A percentile compares a stretch with the other conserved stretches of the same genome.
These are phyloP conservation scores for Drosophila sechellia DNA, from an alignment of 1,140 invertebrate species.

Conservation along the genomic window DNA sequence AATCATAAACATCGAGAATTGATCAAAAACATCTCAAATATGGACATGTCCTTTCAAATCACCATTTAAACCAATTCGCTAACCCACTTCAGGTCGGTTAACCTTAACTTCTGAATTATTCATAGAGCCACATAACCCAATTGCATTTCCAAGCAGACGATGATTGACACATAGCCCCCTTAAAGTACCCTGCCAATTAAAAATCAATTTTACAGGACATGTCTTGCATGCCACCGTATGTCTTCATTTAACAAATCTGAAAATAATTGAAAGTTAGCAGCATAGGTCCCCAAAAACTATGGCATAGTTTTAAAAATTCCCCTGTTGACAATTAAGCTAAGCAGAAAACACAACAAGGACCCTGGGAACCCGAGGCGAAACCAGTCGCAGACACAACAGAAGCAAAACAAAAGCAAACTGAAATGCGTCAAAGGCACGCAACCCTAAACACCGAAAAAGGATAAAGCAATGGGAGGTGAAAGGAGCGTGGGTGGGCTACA, in stretches of 20 bases:
- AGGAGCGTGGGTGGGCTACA: constrained; percentile 4
- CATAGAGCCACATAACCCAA: constrained; percentile 27
- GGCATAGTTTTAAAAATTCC: constrained; percentile 75
- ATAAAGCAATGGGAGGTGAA: constrained; percentile 2
- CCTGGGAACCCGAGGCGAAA: constrained; percentile 27
- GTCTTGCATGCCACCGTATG: not conserved
- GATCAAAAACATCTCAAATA: not conserved
- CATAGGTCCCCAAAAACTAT: constrained; percentile 69
- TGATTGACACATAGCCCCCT: constrained; percentile 57
- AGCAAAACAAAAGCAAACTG: constrained; percentile 38
- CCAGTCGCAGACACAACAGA: constrained; percentile 40
- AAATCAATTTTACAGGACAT: constrained; percentile 65
- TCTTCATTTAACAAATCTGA: constrained; percentile 77
- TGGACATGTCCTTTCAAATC: not conserved
- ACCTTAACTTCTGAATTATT: constrained; percentile 28
- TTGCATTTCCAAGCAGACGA: constrained; percentile 54
- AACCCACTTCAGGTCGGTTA: constrained; percentile 10
- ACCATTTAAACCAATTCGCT: not conserved
- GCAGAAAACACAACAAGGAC: constrained; percentile 55
- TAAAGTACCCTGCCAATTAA: constrained; percentile 38
- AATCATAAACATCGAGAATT: too few relatives aligned
- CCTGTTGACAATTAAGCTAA: constrained; percentile 82
- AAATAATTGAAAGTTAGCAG: constrained; percentile 79
- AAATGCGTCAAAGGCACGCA: constrained; percentile 76
- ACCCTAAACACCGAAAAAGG: constrained; percentile 53